Percentiles rank a stretch among this genome's conserved stretches.
phyloP scores from a whole-genome alignment of 2,888 invertebrate genomes.

The Brachynemurus nebulosus region DNA sequence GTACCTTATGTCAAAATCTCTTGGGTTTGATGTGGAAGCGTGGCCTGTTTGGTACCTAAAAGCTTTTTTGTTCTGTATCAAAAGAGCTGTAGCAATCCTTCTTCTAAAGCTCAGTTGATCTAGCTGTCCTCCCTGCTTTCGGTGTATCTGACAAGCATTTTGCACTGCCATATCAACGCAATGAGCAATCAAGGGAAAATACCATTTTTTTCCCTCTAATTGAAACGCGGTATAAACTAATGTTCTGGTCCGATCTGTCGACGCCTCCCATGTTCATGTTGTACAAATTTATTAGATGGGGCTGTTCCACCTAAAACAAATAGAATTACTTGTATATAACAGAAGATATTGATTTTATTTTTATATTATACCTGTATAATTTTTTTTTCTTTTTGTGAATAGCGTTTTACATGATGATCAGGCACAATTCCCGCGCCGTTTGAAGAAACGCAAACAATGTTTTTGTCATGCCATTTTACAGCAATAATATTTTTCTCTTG shows the following conservation, averaged over 20 bases:
- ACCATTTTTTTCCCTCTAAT: no score
- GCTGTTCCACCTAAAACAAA: not conserved
- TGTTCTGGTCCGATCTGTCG: slow-evolving; percentile 20
- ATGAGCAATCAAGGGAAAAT: slow-evolving; percentile 20
- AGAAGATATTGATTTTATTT: not conserved
- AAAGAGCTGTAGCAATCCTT: slow-evolving; percentile 11
- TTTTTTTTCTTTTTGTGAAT: not conserved
- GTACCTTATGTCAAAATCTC: no score
- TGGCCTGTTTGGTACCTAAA: no score
- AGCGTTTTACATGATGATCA: not conserved
- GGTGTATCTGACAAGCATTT: slow-evolving; percentile 22
- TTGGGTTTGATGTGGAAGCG: no score
- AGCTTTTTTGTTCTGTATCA: not conserved
- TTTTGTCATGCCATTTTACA: slow-evolving; percentile 3
- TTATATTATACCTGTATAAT: not conserved
- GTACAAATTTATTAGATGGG: not conserved
- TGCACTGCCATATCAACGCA: slow-evolving; percentile 20
- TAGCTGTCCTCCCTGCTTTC: slow-evolving; percentile 14
- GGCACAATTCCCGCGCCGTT: not conserved
- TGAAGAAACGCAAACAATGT: not conserved
- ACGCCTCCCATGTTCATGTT: slow-evolving; percentile 7
- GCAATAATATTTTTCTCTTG: not conserved
- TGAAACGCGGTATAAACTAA: slow-evolving; percentile 18
- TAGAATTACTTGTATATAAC: not conserved
- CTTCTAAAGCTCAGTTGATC: slow-evolving; percentile 19